Percentiles rank a stretch among this genome's conserved stretches.
Evolutionary conservation across 2,797 vertebrate species (phyloP).

Genomic region (Cuculus canorus): DNA sequence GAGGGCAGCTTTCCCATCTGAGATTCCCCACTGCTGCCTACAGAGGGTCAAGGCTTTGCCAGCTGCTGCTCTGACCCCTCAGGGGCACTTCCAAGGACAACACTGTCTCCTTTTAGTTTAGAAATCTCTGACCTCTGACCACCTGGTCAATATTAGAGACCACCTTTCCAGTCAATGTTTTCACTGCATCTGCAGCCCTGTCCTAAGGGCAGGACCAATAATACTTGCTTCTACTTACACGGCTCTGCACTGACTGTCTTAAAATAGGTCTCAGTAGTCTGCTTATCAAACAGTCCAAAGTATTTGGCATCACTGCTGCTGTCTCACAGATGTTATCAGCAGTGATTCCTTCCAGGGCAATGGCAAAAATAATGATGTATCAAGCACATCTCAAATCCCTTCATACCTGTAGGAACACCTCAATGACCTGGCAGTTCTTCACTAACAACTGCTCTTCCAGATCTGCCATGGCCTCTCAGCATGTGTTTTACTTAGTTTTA

Average conservation of each 20-base stretch:
- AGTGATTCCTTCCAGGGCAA: not conserved
- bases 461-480: not conserved
- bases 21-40: not conserved
- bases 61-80: not conserved
- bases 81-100: not conserved
- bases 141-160: not conserved
- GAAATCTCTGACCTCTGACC: not conserved
- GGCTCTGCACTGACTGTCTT: not conserved
- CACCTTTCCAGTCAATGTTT: not conserved
- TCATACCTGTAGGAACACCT: not conserved
- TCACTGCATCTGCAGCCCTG: not conserved
- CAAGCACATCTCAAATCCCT: not conserved
- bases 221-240: not conserved
- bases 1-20: not conserved
- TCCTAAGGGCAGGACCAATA: not conserved
- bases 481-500: not conserved
- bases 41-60: not conserved
- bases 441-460: not conserved
- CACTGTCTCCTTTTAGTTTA: not conserved
- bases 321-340: not conserved
- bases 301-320: not conserved
- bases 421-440: not conserved
- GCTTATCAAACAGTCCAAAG: not conserved
- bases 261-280: not conserved
- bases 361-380: not conserved